Conservation (phyloP, 64 coral and sea anemone genomes). For the Hydrozoanthus tunicans region DNA sequence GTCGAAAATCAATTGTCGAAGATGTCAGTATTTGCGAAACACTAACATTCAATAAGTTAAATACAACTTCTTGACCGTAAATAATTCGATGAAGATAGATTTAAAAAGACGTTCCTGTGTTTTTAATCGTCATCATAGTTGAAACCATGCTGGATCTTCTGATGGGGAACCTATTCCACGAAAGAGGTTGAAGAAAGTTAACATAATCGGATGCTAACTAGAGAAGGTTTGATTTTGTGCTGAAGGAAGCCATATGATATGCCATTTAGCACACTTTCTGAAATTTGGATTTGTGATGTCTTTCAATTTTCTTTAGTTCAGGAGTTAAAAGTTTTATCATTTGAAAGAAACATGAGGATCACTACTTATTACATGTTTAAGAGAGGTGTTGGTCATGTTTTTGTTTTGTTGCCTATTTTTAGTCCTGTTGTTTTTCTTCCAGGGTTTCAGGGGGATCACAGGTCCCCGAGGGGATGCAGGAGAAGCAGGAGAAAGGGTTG, state of each 20-base stretch:
- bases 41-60: not conserved
- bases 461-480: not conserved
- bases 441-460: not conserved
- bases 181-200: conserved; percentile 23
- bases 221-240: too few relatives aligned
- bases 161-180: not conserved
- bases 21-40: not conserved
- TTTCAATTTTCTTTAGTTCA: too few relatives aligned
- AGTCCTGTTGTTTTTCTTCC: not conserved
- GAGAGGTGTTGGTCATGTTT: not conserved
- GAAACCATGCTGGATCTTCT: not conserved
- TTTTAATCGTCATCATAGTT: not conserved
- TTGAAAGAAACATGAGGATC: too few relatives aligned
- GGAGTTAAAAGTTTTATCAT: too few relatives aligned
- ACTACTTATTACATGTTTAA: not conserved
- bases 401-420: not conserved
- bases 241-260: too few relatives aligned
- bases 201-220: conserved; percentile 16
- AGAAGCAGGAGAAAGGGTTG: not conserved
- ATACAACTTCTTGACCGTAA: not conserved
- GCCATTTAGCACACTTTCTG: too few relatives aligned
- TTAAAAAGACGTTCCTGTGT: not conserved
- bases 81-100: not conserved
- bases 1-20: not conserved
- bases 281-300: too few relatives aligned